Evolutionary conservation across 1,140 invertebrate genomes (phyloP).

Genomic region (Bicyclus anynana): DNA sequence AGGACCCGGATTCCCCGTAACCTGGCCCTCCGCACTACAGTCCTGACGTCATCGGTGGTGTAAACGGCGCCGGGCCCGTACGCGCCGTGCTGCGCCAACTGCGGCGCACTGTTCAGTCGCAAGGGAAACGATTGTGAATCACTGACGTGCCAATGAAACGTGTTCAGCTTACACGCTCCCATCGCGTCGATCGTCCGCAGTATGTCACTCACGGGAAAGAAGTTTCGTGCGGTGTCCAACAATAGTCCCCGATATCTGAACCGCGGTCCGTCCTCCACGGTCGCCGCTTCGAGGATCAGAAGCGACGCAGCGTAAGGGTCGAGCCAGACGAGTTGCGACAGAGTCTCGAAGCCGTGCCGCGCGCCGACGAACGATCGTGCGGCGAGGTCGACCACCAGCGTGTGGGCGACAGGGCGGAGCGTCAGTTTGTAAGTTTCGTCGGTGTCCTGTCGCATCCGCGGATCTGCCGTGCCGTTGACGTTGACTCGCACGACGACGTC

Average conservation of each 20-base stretch:
- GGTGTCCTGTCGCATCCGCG: conserved; percentile 81
- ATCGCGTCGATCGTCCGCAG: conserved; percentile 86
- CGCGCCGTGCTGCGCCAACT: conserved; percentile 85
- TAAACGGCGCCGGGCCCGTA: conserved; percentile 85
- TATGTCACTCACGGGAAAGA: conserved; percentile 83
- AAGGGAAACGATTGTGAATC: conserved; percentile 92
- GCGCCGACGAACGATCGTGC: conserved; percentile 87
- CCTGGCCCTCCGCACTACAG: conserved; percentile 82
- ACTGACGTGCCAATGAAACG: conserved; percentile 91
- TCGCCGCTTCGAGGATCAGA: conserved; percentile 78
- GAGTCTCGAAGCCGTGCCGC: conserved; percentile 87
- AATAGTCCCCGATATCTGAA: conserved; percentile 84
- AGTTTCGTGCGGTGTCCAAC: conserved; percentile 88
- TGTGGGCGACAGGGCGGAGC: conserved; percentile 73
- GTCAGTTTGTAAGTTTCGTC: conserved; percentile 86
- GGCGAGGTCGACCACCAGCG: conserved; percentile 79
- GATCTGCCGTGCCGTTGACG: conserved; percentile 72
- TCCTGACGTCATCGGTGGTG: conserved; percentile 81
- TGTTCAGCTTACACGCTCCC: conserved; percentile 88
- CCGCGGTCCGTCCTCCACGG: conserved; percentile 78
- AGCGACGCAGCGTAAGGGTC: conserved; percentile 80
- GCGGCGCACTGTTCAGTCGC: conserved; percentile 81
- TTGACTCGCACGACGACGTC: conserved; percentile 75
- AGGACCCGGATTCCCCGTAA: conserved; percentile 84
- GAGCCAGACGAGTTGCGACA: conserved; percentile 88